Conservation (phyloP, 2,888 invertebrate genomes). For the Drosophila infuscata region DNA sequence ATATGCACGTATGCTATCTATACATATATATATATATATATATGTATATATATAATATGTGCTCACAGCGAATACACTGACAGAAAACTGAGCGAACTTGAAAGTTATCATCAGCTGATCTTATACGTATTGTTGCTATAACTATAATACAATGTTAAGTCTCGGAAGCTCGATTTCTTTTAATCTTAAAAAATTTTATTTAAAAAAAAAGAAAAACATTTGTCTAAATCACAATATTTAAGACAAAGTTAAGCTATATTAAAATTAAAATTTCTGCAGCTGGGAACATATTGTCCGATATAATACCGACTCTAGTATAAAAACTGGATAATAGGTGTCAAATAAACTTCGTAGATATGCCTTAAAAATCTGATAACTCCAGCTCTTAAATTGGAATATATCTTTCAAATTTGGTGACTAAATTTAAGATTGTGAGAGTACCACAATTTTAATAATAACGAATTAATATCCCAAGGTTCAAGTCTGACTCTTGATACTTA, state of each 20-base stretch:
- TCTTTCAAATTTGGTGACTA: neutral
- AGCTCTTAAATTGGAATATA: neutral
- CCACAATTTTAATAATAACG: neutral
- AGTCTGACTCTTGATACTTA: neutral
- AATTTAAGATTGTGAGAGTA: neutral
- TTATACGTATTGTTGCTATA: neutral
- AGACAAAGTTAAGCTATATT: no score
- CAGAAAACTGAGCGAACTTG: neutral
- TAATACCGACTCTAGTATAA: no score
- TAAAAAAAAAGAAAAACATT: neutral
- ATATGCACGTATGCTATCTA: neutral
- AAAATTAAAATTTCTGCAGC: no score
- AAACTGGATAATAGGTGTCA: no score
- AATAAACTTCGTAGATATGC: no score
- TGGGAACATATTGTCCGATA: no score
- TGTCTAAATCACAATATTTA: no score
- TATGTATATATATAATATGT: neutral
- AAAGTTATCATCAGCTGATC: neutral
- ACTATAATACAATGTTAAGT: neutral
- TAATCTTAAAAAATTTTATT: no score
- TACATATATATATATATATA: neutral
- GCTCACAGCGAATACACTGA: conserved; percentile 19
- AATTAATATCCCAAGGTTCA: neutral
- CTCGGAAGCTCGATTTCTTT: neutral
- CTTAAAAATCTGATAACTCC: no score